Conservation (phyloP, 2,888 invertebrate genomes). For the Rhorus exstirpatorius region DNA sequence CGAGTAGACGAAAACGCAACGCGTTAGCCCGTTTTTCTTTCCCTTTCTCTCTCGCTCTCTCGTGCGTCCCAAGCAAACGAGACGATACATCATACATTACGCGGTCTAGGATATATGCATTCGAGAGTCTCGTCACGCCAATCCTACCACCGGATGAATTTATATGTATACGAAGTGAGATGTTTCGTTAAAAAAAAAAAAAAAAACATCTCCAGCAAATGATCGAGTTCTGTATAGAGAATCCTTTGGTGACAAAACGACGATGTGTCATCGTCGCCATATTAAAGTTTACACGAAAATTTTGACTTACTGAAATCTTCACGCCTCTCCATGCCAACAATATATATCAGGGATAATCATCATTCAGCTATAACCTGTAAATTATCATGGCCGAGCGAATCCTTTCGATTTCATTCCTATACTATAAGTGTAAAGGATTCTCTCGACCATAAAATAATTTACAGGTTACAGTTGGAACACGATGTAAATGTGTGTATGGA, state of each 20-base stretch:
- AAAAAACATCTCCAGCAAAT: conserved; percentile 27
- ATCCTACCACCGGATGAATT: conserved; percentile 35
- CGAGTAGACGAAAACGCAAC: not conserved
- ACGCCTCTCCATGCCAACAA: conserved; percentile 64
- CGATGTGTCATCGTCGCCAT: conserved; percentile 58
- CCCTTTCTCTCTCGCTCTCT: not conserved
- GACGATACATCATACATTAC: conserved; percentile 58
- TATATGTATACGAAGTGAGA: conserved; percentile 29
- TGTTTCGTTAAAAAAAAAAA: conserved; percentile 32
- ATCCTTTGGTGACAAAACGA: conserved; percentile 71
- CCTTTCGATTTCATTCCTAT: conserved; percentile 62
- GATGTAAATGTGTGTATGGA: conserved; percentile 24
- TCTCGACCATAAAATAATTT: conserved; percentile 70
- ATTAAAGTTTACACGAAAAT: conserved; percentile 6
- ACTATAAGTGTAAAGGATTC: conserved; percentile 74
- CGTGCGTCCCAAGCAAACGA: conserved; percentile 7
- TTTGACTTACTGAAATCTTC: conserved; percentile 51
- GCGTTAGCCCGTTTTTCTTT: conserved; percentile 12
- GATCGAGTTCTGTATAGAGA: conserved; percentile 27
- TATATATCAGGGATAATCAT: conserved; percentile 56
- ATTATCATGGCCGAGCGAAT: conserved; percentile 71
- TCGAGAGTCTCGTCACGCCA: conserved; percentile 46
- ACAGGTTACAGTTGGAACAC: conserved; percentile 23
- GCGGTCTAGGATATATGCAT: conserved; percentile 17
- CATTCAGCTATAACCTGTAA: conserved; percentile 34